Conservation (phyloP, 2,797 vertebrate genomes). For the Somateria mollissima region DNA sequence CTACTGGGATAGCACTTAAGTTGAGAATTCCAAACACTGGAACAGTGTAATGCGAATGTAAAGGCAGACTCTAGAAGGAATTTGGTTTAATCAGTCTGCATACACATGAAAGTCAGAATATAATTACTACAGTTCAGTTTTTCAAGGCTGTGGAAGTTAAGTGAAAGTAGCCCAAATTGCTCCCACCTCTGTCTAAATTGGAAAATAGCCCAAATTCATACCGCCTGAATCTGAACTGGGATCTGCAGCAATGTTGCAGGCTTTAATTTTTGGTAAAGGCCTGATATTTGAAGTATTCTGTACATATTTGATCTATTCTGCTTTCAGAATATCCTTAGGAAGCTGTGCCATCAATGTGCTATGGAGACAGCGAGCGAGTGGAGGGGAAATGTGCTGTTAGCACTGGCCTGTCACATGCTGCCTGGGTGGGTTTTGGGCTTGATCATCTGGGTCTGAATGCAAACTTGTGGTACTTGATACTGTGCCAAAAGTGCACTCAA, state of each 20-base stretch:
- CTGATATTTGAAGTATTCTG: neutral
- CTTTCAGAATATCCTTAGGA: neutral
- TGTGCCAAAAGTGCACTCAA: neutral
- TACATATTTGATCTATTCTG: neutral
- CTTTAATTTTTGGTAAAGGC: neutral
- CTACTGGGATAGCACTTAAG: neutral
- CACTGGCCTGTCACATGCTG: constrained; percentile 41
- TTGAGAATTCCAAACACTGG: neutral
- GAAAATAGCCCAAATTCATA: neutral
- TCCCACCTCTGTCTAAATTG: neutral
- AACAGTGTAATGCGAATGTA: neutral
- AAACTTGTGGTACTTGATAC: constrained; percentile 26
- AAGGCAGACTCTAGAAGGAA: neutral
- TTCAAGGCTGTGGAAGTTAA: neutral
- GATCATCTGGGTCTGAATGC: constrained; percentile 24
- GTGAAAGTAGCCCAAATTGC: neutral
- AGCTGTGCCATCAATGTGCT: neutral
- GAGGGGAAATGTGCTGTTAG: neutral
- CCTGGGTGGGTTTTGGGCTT: neutral
- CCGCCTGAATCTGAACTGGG: neutral
- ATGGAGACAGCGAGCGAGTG: fast-evolving
- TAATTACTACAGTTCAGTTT: constrained; percentile 11
- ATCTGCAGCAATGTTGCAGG: neutral
- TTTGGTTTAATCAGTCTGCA: neutral
- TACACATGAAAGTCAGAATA: neutral